These are phyloP conservation scores for Aspidiotus destructor DNA, from an alignment of 2,888 invertebrate genomes.

Conservation along the genomic window DNA sequence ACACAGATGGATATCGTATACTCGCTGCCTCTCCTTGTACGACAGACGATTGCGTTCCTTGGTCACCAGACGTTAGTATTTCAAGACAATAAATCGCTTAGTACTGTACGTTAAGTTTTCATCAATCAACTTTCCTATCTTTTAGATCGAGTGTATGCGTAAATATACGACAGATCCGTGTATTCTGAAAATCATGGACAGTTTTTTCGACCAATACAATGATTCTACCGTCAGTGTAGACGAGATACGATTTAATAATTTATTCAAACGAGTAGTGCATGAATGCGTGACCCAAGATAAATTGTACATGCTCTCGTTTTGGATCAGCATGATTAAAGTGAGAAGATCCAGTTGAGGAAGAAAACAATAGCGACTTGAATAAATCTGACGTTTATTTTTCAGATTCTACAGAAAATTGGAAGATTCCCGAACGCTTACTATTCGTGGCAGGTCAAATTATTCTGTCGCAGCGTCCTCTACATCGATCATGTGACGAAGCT, in stretches of 20 bases:
- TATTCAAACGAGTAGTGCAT: constrained; percentile 59
- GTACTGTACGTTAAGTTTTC: neutral
- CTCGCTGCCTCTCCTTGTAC: constrained; percentile 71
- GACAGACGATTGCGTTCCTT: constrained; percentile 57
- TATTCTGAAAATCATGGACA: constrained; percentile 46
- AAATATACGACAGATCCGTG: constrained; percentile 65
- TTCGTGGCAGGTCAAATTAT: constrained; percentile 35
- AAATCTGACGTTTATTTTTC: constrained; percentile 6
- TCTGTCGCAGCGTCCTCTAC: constrained; percentile 18
- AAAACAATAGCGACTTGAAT: neutral
- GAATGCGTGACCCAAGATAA: constrained; percentile 74
- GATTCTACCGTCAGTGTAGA: constrained; percentile 23
- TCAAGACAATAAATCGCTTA: neutral
- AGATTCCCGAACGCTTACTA: constrained; percentile 33
- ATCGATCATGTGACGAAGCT: neutral
- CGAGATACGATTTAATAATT: constrained; percentile 47
- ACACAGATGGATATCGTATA: constrained; percentile 70
- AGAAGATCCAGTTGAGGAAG: neutral
- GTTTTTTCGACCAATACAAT: constrained; percentile 32
- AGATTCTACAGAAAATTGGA: constrained; percentile 31
- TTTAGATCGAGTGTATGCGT: constrained; percentile 52
- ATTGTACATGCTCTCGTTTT: constrained; percentile 61
- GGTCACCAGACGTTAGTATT: constrained; percentile 48
- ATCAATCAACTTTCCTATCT: neutral
- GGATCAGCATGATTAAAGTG: constrained; percentile 60